Evolutionary conservation across 30 jellyfish, hydroid and myxozoan species (phyloP), one percentile per base, ranked within the genome.

Genomic region (Haliclystus octoradiatus): DNA sequence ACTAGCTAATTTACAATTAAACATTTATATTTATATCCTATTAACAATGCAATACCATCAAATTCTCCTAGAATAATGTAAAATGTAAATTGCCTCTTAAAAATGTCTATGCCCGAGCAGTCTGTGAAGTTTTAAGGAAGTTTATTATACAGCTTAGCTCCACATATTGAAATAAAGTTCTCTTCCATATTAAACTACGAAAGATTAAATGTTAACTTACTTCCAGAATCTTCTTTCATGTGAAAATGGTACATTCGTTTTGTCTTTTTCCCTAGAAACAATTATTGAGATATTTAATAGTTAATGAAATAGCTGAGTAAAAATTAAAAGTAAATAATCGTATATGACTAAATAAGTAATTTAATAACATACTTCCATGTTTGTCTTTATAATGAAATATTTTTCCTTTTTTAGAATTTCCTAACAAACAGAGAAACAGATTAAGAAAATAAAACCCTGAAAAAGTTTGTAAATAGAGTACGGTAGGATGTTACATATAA

Each of bases 341-440:
- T 40, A 40, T 40, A 40, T 5, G 19, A 51, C 60, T 5, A 2
- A 63, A 5, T 7, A 29, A 32, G 14, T 13, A 63, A 23, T 9
- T 28, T 13, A 19, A 7, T 4, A 19, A 57, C 92, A 53, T 61
- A 78, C 92, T 68, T 57, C 92, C 92, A 52, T 78, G 69, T 28
- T 70, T 61, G 74, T 78, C 92, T 61, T 80, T 68, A 61, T 65
- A 78, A 29, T 63, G 49, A 12, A 62, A 68, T 69, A 65, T 78
- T 75, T 68, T 69, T 62, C 92, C 92, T 69, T 49, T 68, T 31
- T 75, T 31, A 15, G 69, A 34, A 0, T 78, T 78, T 9, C 57
- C 57, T 40, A 19, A 40, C 9, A 40, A 40, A 40, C 57, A 5
- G 57, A 9, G 9, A 40, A 40, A 40, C 57, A 19, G 19, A 40